These are phyloP conservation scores for Diloba caeruleocephala DNA, from an alignment of 2,888 invertebrate genomes.

Conservation along the genomic window DNA sequence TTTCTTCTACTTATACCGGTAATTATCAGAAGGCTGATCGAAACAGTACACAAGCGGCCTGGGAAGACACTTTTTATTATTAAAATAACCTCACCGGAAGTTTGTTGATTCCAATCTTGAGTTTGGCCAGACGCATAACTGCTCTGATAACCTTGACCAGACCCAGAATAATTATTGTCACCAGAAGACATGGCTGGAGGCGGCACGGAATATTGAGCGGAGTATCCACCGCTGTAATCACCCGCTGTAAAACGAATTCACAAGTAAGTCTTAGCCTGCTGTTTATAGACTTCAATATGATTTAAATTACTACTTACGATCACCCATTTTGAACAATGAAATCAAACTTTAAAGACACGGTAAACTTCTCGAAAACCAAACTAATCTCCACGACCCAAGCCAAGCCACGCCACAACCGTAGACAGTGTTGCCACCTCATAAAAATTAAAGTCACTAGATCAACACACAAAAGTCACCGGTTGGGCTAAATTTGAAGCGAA, in stretches of 20 bases:
- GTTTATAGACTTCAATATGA: neutral
- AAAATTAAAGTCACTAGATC: too few relatives aligned
- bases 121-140: slow-evolving; percentile 70
- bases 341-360: too few relatives aligned
- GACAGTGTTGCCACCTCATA: too few relatives aligned
- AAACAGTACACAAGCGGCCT: too few relatives aligned
- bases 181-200: slow-evolving; percentile 79
- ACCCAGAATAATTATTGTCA: slow-evolving; percentile 75
- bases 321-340: slow-evolving; percentile 44
- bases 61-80: too few relatives aligned
- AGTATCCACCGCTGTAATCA: slow-evolving; percentile 81
- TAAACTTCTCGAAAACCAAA: too few relatives aligned
- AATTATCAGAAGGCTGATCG: too few relatives aligned
- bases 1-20: too few relatives aligned
- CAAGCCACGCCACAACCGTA: neutral
- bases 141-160: slow-evolving; percentile 75
- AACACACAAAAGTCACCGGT: too few relatives aligned
- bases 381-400: neutral
- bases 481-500: too few relatives aligned
- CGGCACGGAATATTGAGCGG: slow-evolving; percentile 83
- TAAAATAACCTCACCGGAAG: slow-evolving; percentile 65
- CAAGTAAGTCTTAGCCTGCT: neutral
- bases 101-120: slow-evolving; percentile 78
- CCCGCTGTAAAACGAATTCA: slow-evolving; percentile 57
- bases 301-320: slow-evolving; percentile 41